Evolutionary conservation across 1,140 invertebrate genomes (phyloP), one percentile per base, ranked within the genome.

Genomic region (Steinernema khuongi): DNA sequence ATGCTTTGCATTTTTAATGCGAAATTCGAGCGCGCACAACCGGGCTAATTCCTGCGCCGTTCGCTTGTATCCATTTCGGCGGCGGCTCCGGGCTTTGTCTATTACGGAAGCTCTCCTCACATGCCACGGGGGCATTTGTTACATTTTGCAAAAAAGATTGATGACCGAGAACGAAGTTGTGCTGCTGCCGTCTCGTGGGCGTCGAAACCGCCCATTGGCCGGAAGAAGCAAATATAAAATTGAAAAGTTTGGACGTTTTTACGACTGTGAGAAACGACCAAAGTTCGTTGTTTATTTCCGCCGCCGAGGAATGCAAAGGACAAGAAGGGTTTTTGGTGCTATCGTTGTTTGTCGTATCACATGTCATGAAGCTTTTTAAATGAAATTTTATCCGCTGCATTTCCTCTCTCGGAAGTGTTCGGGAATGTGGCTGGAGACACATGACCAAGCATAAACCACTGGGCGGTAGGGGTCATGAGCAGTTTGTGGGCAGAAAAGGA

Each of bases 1-100:
- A 60, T 60, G 50, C 50, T 60, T 60, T 60, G 50, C 50, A 60
- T 60, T 60, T 26, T 22, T 60, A 60, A 60, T 60, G 50, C 50
- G 50, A 60, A 60, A 60, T 60, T 60, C 50, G 50, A 60, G 11
- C 50, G 22, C 4, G 11, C 50, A 22, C 7, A 22, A 11, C 4
- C 14, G 7, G 50, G 26, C 14, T 60, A 60, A 60, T 60, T 60
- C 22, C 50, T 26, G 11, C 26, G 2, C 50, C 36, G 11, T 60
- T 60, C 50, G 14, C 50, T 22, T 17, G 50, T 26, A n/a, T 60
- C 50, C 14, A 14, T 60, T 22, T 60, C 50, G 19, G 50, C 7
- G 26, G 2, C 4, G 19, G 26, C 36, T 41, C n/a, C 14, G 50
- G 26, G 7, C n/a, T n/a, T n/a, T n/a, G 26, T 60, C 11, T 22